Base-by-base conservation (phyloP, 1,140 invertebrate species). In the Eciton burchellii region DNA sequence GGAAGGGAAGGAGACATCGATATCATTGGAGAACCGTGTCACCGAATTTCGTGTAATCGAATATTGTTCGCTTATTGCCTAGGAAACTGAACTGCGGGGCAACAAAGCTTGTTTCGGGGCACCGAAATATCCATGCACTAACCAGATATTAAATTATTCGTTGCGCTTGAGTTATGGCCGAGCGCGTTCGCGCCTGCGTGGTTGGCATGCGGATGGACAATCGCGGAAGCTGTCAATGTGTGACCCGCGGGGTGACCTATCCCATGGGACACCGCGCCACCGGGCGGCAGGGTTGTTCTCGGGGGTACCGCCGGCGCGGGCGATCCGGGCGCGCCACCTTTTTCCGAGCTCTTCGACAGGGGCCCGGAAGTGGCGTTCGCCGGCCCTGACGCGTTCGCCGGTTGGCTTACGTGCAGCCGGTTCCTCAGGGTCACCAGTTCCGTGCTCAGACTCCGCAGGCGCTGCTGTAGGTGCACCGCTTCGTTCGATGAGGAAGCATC, bases 401-500 rank as follows among this genome's bases (percentile, higher is more conserved):
- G 94, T 84, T 95, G 95, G 89, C 95, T 95, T 72, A 97, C 97
- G 93, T 97, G 97, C 85, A 98, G 95, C 70, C 97, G 95, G 94
- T 98, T 98, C 81, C 97, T 95, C 89, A 98, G 95, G 60, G 97
- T 98, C 88, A 98, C 97, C 94, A 98, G 94, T 94, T 98, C 97
- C 59, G 97, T 97, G 94, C 97, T 98, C 82, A 98, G 95, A 93
- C 97, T 98, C 85, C 97, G 97, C 84, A 98, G 95, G 73, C 97
- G 95, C 91, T 98, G 97, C 94, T 98, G 97, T 86, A 98, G 94
- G 91, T 98, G 97, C 86, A 98, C 97, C 56, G 97, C 97, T 95
- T 98, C 98, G 94, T 98, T 98, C 87, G 97, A 98, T 54, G 97
- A 98, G 83, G 97, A 98, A 83, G 97, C 97, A 97, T 98, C 98